Conservation (phyloP, 2,888 invertebrate genomes). For the Deilephila porcellus region DNA sequence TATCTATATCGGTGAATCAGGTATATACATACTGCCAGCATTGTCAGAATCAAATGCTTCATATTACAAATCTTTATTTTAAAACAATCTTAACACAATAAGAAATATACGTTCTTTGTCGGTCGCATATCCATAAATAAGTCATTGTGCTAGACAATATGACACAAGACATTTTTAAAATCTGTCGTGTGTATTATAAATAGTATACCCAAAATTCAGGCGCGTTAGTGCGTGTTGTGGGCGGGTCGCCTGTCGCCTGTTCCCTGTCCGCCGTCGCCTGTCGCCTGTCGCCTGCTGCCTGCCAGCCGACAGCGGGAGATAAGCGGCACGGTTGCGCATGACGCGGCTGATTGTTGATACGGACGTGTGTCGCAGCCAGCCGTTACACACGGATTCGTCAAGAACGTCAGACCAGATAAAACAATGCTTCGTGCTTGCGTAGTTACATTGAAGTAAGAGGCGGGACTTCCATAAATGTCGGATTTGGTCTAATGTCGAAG, state of each 20-base stretch:
- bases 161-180: slow-evolving; percentile 4
- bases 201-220: neutral
- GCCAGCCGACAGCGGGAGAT: neutral
- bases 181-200: slow-evolving; percentile 18
- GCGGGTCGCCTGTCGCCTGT: slow-evolving; percentile 5
- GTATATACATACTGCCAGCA: too few species aligned
- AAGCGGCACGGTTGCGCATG: slow-evolving; percentile 17
- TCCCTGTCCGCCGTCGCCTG: neutral
- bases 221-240: neutral
- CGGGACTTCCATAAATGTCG: too few species aligned
- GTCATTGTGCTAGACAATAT: neutral
- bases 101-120: too few species aligned
- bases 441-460: neutral
- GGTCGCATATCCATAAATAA: too few species aligned
- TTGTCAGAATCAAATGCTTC: too few species aligned
- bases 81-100: too few species aligned
- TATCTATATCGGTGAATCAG: too few species aligned
- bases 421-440: neutral
- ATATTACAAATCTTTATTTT: too few species aligned
- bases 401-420: neutral
- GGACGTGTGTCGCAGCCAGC: slow-evolving; percentile 4
- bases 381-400: neutral
- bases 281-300: neutral
- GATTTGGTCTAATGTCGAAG: too few species aligned
- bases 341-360: slow-evolving; percentile 9